Base-by-base conservation (phyloP, 2,888 invertebrate species). In the Tholera decimalis region DNA sequence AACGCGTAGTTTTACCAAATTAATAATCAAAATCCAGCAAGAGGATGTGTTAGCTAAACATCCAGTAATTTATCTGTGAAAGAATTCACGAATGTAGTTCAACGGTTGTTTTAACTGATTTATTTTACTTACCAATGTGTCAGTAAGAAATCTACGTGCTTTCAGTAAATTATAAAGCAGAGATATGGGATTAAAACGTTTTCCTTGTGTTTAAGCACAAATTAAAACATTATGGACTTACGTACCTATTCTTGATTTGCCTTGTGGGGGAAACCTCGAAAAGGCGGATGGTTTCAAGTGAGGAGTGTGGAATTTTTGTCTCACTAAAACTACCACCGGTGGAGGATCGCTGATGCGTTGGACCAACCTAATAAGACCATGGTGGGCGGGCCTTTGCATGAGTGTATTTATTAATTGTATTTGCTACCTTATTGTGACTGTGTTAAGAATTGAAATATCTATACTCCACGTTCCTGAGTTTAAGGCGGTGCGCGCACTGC, bases 1-100 rank as follows among this genome's bases (percentile, higher is more conserved):
- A 75, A 41, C 30, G 39, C 47, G 43, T 59, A 63, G 54, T 47
- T 76, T 60, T 47, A 69, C 46, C 7, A 46, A 64, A 49, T 47
- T 26, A 70, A 79, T 72, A 58, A 70, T 77, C 66, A 77, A 69
- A 76, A 61, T 66, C 62, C 33, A 47, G 11, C 30, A 39, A 0
- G 39, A 50, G 57, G 68, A 73, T 50, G 33, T 67, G 70, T 77
- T 60, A 33, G 15, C 6, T 78, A 73, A 77, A 80, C 81, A 71
- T 44, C 18, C 56, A 39, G 49, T 63, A 51, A 69, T 80, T 69
- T 72, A 74, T 79, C 43, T 43, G 60, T 55, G 64, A 70, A 80
- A 61, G 60, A 22, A 50, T 67, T 60, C 78, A 73, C 79, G 78
- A 74, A 77, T 75, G 68, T 72, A 63, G 64, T 63, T 20, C 64